phyloP scores from a whole-genome alignment of 2,797 vertebrate genomes.

The Trachurus trachurus region DNA sequence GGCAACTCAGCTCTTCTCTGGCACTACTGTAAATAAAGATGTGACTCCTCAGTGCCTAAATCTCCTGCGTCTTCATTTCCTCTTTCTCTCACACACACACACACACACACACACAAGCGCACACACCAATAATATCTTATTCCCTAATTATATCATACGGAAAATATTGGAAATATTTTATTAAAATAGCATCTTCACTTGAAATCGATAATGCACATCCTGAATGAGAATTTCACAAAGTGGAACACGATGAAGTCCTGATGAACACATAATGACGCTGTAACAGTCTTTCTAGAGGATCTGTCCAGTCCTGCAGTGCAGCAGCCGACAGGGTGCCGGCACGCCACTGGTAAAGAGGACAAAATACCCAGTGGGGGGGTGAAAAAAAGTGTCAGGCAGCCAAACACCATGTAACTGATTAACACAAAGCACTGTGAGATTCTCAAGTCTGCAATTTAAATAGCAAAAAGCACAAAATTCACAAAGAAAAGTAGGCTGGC shows the following conservation, averaged over 20 bases:
- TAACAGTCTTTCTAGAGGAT: constrained; percentile 43
- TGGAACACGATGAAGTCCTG: constrained; percentile 38
- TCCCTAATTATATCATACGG: constrained; percentile 30
- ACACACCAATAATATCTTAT: background rate
- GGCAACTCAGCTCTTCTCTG: background rate
- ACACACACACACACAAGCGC: background rate
- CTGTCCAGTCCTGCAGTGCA: constrained; percentile 26
- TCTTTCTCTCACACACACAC: background rate
- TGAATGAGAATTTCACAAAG: constrained; percentile 69
- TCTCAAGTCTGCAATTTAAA: constrained; percentile 88
- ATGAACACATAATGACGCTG: constrained; percentile 35
- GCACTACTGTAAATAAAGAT: constrained; percentile 58
- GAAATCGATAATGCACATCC: constrained; percentile 71
- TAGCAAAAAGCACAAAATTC: constrained; percentile 86
- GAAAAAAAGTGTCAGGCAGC: constrained; percentile 19
- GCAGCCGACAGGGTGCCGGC: constrained; percentile 16
- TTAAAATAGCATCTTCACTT: constrained; percentile 95
- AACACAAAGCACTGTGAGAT: constrained; percentile 83
- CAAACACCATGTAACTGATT: constrained; percentile 82
- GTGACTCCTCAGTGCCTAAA: background rate
- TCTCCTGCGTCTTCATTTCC: background rate
- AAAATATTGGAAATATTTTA: constrained; percentile 91
- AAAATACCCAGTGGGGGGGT: constrained; percentile 46
- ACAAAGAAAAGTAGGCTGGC: constrained; percentile 85
- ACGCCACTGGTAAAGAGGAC: constrained; percentile 33